A percentile compares a stretch with the other conserved stretches of the same genome.
Conservation (phyloP, 2,113 vertebrate species). For the Triplophysa tibetana region DNA sequence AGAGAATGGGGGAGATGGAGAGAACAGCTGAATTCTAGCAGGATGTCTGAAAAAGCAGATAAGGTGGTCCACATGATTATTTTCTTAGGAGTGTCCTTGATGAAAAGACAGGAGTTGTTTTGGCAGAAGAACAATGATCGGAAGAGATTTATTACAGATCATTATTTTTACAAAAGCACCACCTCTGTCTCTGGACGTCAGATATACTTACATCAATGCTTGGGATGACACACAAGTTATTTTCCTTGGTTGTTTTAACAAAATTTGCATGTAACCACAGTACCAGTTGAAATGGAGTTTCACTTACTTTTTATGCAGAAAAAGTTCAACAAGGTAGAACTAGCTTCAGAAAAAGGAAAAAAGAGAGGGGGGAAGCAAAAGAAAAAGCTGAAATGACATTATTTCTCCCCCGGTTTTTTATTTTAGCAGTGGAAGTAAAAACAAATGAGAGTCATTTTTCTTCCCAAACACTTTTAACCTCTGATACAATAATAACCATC, state of each 20-base stretch:
- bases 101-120: constrained; percentile 13
- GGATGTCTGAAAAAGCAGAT: constrained; percentile 2
- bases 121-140: constrained; percentile 25
- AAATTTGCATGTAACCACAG: constrained; percentile 4
- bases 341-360: background rate
- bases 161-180: constrained; percentile 33
- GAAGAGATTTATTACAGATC: background rate
- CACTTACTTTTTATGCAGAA: constrained; percentile 13
- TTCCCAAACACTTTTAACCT: constrained; percentile 38
- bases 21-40: background rate
- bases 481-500: constrained; percentile 52
- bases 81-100: constrained; percentile 23
- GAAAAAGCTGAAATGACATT: background rate
- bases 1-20: background rate
- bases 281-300: constrained; percentile 7
- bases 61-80: background rate
- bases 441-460: constrained; percentile 52
- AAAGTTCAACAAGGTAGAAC: constrained; percentile 4
- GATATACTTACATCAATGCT: background rate
- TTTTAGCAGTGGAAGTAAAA: constrained; percentile 47
- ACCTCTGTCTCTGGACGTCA: constrained; percentile 9
- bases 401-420: constrained; percentile 30
- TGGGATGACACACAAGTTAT: background rate
- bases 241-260: constrained; percentile 39
- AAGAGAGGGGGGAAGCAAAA: background rate